These are phyloP conservation scores for Drosophila grimshawi DNA, from an alignment of 1,140 invertebrate species.

Conservation along the genomic window DNA sequence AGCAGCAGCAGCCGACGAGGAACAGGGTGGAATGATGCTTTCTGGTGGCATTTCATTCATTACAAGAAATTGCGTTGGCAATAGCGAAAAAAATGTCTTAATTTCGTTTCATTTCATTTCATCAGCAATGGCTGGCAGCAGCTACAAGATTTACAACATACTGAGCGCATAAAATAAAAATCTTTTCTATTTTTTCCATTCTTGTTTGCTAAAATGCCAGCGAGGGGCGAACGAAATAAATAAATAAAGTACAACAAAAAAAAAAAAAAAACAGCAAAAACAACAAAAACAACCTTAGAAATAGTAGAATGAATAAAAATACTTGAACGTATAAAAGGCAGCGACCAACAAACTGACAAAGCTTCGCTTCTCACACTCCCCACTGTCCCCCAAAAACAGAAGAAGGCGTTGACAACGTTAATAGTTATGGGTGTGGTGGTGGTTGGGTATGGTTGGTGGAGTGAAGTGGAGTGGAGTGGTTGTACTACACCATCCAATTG, in stretches of 20 bases:
- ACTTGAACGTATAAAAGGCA: constrained; percentile 75
- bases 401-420: constrained; percentile 59
- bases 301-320: constrained; percentile 78
- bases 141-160: constrained; percentile 80
- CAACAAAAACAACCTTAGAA: constrained; percentile 45
- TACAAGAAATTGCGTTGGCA: constrained; percentile 71
- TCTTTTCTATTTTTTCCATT: constrained; percentile 58
- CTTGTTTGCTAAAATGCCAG: constrained; percentile 19
- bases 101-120: constrained; percentile 82
- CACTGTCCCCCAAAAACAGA: background rate
- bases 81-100: constrained; percentile 72
- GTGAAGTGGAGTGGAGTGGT: background rate
- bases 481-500: constrained; percentile 42
- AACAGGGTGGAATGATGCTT: background rate
- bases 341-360: constrained; percentile 38
- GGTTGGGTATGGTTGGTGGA: background rate
- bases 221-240: constrained; percentile 63
- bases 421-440: constrained; percentile 48
- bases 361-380: background rate
- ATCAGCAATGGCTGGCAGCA: constrained; percentile 61
- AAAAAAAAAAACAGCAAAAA: background rate
- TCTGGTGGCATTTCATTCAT: constrained; percentile 75
- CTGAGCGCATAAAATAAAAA: constrained; percentile 81
- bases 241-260: constrained; percentile 64
- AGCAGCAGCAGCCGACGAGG: background rate